Conservation (phyloP, 2,888 invertebrate genomes). For the Odontocerum albicorne region DNA sequence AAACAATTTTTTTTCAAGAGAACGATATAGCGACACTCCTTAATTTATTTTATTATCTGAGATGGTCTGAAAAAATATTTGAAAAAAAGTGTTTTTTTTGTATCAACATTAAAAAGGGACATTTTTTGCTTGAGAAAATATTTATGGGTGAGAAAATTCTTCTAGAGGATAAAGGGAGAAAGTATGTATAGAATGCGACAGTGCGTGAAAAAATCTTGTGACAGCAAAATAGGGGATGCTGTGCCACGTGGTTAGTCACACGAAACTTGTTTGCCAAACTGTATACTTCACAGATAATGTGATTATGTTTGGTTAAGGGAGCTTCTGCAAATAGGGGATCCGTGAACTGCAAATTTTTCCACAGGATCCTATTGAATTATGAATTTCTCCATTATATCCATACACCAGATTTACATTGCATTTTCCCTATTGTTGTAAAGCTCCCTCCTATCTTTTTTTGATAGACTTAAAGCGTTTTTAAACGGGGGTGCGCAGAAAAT, state of each 20-base stretch:
- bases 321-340: not conserved
- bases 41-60: no score
- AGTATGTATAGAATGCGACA: slow-evolving; percentile 11
- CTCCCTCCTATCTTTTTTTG: no score
- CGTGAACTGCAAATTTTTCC: not conserved
- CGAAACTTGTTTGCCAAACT: slow-evolving; percentile 11
- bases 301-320: slow-evolving; percentile 4
- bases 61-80: no score
- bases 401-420: no score
- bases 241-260: slow-evolving; percentile 4
- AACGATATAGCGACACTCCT: no score
- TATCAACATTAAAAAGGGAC: no score
- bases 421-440: no score
- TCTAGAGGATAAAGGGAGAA: slow-evolving; percentile 9
- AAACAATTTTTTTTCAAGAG: no score
- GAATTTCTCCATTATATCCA: not conserved
- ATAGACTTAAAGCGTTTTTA: no score
- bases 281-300: slow-evolving; percentile 11
- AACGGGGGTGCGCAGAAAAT: no score
- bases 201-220: slow-evolving; percentile 18
- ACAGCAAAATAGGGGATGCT: slow-evolving; percentile 15
- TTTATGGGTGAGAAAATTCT: slow-evolving; percentile 17
- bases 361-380: not conserved
- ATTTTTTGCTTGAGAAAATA: no score
- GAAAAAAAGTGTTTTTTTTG: no score